Evolutionary conservation across 2,113 vertebrate species (phyloP), one percentile per base, ranked within the genome.

Genomic region (Phalacrocorax aristotelis): DNA sequence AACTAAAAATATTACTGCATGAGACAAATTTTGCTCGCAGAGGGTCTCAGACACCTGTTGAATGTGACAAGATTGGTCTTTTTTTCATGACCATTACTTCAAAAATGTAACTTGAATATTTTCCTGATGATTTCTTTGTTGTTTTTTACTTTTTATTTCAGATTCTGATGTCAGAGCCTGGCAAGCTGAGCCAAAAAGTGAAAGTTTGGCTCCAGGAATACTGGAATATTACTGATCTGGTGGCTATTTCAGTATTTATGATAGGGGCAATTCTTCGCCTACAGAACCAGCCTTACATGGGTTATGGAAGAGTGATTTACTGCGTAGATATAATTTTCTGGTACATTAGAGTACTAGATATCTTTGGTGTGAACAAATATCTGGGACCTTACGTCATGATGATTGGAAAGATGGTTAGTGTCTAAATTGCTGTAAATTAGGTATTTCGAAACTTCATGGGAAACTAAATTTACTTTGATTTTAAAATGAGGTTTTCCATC

Each of bases 311-410:
- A 36, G 99, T 99, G 83, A 99, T 99, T 97, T 99, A 99, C 98
- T 99, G 99, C 0, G 99, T 99, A 57, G 99, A 99, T 96, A 99
- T 99, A 9, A 99, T 99, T 97, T 99, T 99, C 98, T 99, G 99
- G 99, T 99, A 99, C 97, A 99, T 99, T 70, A 99, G 99, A 6
- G 99, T 99, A 29, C 97, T 99, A 69, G 99, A 99, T 98, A 99
- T 99, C 98, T 99, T 99, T 86, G 99, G 99, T 38, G 99, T 99
- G 92, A 99, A 99, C 98, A 99, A 99, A 77, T 99, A 99, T 58
- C 98, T 99, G 89, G 99, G 99, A 79, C 99, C 99, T 62, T 99
- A 99, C 22, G 99, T 99, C 95, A 99, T 99, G 99, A 99, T 99
- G 99, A 99, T 99, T 79, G 99, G 99, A 74, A 99, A 99, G 97